Conservation (phyloP, 1,140 invertebrate genomes). For the Anadara kagoshimensis region DNA sequence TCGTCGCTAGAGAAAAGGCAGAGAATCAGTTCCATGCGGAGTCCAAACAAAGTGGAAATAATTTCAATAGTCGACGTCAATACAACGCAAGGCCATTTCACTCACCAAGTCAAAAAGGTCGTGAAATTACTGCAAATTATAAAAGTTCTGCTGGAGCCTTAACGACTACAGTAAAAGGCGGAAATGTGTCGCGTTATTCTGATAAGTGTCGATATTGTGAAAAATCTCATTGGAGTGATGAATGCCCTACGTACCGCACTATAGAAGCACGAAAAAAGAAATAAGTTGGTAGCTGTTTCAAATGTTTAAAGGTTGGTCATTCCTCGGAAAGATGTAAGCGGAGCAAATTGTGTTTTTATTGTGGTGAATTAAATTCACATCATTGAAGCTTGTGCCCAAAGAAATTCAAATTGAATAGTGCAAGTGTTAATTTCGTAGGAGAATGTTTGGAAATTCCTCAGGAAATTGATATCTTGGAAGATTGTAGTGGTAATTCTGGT, state of each 20-base stretch:
- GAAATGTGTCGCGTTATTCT: no score
- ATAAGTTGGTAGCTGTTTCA: neutral
- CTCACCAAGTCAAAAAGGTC: neutral
- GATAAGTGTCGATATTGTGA: conserved; percentile 5
- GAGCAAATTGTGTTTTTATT: conserved; percentile 11
- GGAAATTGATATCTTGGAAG: neutral
- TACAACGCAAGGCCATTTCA: neutral
- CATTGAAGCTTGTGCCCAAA: conserved; percentile 20
- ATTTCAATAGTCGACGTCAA: neutral
- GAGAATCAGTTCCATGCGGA: neutral
- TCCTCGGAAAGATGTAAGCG: neutral
- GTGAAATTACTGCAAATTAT: neutral
- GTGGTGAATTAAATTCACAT: conserved; percentile 18
- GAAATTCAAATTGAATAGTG: neutral
- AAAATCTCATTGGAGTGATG: neutral
- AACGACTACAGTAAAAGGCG: neutral
- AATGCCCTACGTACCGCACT: conserved; percentile 1
- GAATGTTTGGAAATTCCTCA: neutral
- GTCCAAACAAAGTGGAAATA: neutral
- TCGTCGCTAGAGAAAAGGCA: neutral
- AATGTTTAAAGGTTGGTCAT: conserved; percentile 12
- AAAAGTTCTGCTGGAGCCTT: neutral
- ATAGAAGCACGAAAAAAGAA: neutral
- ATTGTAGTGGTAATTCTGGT: neutral
- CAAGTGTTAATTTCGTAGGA: neutral